These are phyloP conservation scores for Chaetophractus vellerosus DNA, from an alignment of 2,797 vertebrate species.

Conservation along the genomic window DNA sequence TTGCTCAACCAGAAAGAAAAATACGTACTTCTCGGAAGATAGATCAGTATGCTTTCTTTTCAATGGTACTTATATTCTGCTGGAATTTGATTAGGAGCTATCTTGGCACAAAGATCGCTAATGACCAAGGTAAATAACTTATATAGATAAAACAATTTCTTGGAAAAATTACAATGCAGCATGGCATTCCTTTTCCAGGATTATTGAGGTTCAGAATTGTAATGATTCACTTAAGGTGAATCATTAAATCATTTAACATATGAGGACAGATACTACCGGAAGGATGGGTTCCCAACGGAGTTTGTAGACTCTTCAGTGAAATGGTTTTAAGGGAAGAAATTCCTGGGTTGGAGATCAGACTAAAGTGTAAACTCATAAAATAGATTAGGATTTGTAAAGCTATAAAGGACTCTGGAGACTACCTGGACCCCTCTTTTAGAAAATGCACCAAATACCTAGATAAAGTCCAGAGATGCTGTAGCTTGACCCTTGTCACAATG, in stretches of 20 bases:
- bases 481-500: background rate
- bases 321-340: constrained; percentile 35
- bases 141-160: constrained; percentile 83
- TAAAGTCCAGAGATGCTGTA: background rate
- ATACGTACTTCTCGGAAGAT: constrained; percentile 86
- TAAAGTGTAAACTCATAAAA: background rate
- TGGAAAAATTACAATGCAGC: constrained; percentile 72
- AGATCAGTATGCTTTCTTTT: constrained; percentile 88
- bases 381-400: constrained; percentile 38
- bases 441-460: background rate
- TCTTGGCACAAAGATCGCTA: constrained; percentile 85
- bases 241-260: constrained; percentile 74
- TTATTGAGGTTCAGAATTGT: constrained; percentile 72
- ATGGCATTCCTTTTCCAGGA: constrained; percentile 80
- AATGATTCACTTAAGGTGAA: constrained; percentile 72
- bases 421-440: background rate
- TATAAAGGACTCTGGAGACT: background rate
- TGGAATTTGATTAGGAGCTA: constrained; percentile 90
- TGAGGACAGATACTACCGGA: background rate
- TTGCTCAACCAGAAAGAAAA: constrained; percentile 88
- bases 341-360: background rate
- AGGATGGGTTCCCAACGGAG: background rate
- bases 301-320: constrained; percentile 32
- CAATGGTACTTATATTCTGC: constrained; percentile 85
- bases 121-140: constrained; percentile 87